phyloP scores from a whole-genome alignment of 1,140 invertebrate species.

The Euglossa dilemma region DNA sequence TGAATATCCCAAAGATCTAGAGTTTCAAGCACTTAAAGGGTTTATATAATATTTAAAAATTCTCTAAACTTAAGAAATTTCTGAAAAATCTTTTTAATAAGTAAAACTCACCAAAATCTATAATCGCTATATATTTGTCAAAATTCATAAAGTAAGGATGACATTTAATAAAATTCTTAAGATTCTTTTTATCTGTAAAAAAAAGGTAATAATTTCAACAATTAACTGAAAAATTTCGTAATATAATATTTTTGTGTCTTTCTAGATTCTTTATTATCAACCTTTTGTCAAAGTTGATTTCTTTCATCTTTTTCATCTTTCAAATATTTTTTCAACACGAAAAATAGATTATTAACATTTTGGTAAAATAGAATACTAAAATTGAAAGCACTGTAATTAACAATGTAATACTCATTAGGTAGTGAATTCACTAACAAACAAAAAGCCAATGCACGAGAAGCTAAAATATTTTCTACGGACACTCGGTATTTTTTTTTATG shows the following conservation, averaged over 20 bases:
- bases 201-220: too few species aligned
- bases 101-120: background rate
- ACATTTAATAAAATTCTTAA: background rate
- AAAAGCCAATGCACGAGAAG: background rate
- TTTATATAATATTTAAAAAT: background rate
- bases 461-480: background rate
- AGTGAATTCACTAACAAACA: background rate
- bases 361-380: background rate
- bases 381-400: background rate
- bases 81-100: background rate
- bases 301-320: background rate
- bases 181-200: background rate
- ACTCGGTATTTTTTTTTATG: conserved; percentile 4
- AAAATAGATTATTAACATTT: background rate
- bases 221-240: background rate
- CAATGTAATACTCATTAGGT: background rate
- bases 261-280: background rate
- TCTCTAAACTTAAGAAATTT: background rate
- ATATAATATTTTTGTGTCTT: background rate
- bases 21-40: background rate
- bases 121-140: background rate
- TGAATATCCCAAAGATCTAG: background rate
- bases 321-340: background rate
- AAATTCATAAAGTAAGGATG: background rate
- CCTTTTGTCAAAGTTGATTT: background rate